Conservation (phyloP, 2,113 vertebrate species). For the Saimiri boliviensis region DNA sequence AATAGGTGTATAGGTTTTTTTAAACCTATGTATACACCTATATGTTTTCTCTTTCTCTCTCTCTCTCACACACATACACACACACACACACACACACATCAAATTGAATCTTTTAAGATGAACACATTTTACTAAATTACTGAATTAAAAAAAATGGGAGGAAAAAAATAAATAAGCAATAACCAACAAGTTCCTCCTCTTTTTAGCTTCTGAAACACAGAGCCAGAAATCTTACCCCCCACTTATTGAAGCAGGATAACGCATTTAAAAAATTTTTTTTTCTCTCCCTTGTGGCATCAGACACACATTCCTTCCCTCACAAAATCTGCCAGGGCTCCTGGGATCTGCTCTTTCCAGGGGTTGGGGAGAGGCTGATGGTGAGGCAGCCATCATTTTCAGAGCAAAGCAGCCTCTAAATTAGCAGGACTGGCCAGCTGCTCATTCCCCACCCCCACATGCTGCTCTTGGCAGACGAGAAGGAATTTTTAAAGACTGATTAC, state of each 20-base stretch:
- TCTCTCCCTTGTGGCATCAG: neutral
- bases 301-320: neutral
- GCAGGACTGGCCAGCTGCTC: slow-evolving; percentile 32
- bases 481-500: slow-evolving; percentile 80
- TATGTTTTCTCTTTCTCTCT: no score
- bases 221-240: neutral
- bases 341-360: neutral
- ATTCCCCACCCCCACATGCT: neutral
- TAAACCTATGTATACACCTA: no score
- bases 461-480: slow-evolving; percentile 70
- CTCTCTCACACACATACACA: no score
- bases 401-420: neutral
- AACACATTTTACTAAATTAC: neutral
- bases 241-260: neutral
- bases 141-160: neutral
- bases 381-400: neutral
- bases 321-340: neutral
- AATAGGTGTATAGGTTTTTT: neutral
- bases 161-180: neutral
- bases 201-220: neutral
- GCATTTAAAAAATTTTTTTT: neutral
- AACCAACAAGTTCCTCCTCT: neutral
- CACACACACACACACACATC: no score
- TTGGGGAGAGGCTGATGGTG: neutral
- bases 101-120: neutral